Conservation (phyloP, 2,888 invertebrate genomes). For the Cacoxenus indagator region DNA sequence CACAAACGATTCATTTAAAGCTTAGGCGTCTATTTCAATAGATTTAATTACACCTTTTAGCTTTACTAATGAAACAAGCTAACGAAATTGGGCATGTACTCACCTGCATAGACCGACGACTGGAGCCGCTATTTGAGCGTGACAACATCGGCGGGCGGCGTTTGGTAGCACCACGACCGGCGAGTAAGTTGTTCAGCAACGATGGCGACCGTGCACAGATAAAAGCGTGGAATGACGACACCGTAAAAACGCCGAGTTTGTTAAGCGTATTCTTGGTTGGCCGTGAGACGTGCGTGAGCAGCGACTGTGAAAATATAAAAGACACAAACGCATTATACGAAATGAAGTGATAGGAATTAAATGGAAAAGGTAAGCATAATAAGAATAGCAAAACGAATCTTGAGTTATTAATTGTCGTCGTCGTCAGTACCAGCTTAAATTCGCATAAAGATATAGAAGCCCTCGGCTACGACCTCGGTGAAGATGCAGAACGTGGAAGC, state of each 20-base stretch:
- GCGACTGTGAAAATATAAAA: slow-evolving; percentile 78
- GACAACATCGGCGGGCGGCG: slow-evolving; percentile 90
- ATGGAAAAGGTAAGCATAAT: not conserved
- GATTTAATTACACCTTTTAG: not conserved
- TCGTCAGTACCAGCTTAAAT: not conserved
- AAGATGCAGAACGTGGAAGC: not conserved
- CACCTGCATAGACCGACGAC: slow-evolving; percentile 88
- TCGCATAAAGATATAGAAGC: not conserved
- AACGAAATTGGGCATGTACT: too few relatives aligned
- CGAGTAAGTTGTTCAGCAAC: slow-evolving; percentile 89
- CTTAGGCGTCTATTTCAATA: too few relatives aligned
- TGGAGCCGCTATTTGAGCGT: slow-evolving; percentile 89
- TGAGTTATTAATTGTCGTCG: not conserved
- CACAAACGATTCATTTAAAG: too few relatives aligned
- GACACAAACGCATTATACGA: not conserved
- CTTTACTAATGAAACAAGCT: not conserved
- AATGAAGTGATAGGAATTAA: not conserved
- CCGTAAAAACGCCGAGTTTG: slow-evolving; percentile 96
- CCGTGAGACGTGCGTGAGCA: slow-evolving; percentile 94
- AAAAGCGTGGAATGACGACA: slow-evolving; percentile 97
- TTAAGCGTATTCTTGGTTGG: slow-evolving; percentile 95
- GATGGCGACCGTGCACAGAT: slow-evolving; percentile 97
- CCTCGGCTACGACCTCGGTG: not conserved
- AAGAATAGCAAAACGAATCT: not conserved
- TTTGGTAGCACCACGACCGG: slow-evolving; percentile 91